Conservation (phyloP, 1,140 invertebrate species). For the Psix sp. region DNA sequence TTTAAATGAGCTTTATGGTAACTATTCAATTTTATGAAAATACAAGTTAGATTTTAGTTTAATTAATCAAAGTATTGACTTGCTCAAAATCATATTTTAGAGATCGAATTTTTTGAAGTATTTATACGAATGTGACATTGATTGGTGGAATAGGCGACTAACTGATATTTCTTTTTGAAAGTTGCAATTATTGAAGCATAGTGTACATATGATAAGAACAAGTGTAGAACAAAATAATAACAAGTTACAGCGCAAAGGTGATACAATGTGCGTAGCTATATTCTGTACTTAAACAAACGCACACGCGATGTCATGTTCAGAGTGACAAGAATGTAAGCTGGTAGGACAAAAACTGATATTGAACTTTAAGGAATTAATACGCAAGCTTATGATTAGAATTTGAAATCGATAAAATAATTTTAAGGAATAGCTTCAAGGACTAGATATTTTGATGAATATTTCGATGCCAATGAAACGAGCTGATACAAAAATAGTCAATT, state of each 20-base stretch:
- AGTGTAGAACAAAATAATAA: conserved; percentile 1
- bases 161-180: too few species aligned
- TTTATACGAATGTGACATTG: too few species aligned
- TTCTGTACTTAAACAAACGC: conserved; percentile 48
- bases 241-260: conserved; percentile 43
- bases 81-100: too few species aligned
- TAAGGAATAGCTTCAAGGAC: conserved; percentile 26
- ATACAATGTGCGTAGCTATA: conserved; percentile 47
- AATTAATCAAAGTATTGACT: too few species aligned
- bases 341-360: too few species aligned
- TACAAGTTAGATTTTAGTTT: too few species aligned
- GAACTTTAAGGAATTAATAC: conserved; percentile 17
- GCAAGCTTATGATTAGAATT: conserved; percentile 40
- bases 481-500: conserved; percentile 53
- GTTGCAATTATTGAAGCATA: conserved; percentile 25
- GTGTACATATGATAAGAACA: conserved; percentile 46
- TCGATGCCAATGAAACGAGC: conserved; percentile 58
- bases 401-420: conserved; percentile 30
- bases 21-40: too few species aligned
- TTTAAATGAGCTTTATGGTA: too few species aligned
- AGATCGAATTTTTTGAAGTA: too few species aligned
- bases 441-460: conserved; percentile 56
- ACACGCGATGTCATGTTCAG: too few species aligned
- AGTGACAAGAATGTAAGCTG: too few species aligned
- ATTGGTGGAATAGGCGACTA: too few species aligned